phyloP scores from a whole-genome alignment of 2,888 invertebrate genomes.

The Philonicus albiceps region DNA sequence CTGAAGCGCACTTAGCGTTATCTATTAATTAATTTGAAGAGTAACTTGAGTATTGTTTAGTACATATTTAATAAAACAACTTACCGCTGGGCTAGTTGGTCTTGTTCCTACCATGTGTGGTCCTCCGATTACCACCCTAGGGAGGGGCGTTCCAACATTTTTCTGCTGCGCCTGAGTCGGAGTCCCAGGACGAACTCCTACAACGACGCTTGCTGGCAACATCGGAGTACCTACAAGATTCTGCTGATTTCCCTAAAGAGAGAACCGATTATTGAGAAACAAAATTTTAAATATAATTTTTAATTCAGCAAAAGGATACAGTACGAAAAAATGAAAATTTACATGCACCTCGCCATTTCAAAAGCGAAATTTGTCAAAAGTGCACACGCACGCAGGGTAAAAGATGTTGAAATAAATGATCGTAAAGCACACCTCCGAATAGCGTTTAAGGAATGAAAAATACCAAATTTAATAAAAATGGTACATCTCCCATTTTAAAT shows the following conservation, averaged over 20 bases:
- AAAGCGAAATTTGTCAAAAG: constrained; percentile 44
- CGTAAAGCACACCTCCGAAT: neutral
- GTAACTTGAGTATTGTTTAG: neutral
- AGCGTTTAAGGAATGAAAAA: neutral
- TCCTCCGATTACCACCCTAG: constrained; percentile 83
- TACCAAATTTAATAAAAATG: neutral
- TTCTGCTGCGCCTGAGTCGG: constrained; percentile 76
- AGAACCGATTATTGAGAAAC: constrained; percentile 57
- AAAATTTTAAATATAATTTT: neutral
- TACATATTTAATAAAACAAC: constrained; percentile 47
- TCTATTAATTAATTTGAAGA: constrained; percentile 68
- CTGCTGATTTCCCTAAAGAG: constrained; percentile 66
- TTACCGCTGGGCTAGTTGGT: constrained; percentile 77
- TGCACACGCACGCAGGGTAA: constrained; percentile 36
- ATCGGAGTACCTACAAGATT: constrained; percentile 70
- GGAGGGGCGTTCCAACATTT: constrained; percentile 78
- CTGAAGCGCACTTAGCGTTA: constrained; percentile 88
- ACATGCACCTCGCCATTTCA: constrained; percentile 8
- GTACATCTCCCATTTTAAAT: neutral
- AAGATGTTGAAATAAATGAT: neutral
- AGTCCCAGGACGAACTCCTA: constrained; percentile 82
- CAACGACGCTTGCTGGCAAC: constrained; percentile 79
- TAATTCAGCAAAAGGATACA: neutral
- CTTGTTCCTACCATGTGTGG: constrained; percentile 84
- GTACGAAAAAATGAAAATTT: neutral